A percentile compares a stretch with the other conserved stretches of the same genome.
Conservation (phyloP, 2,888 invertebrate genomes). For the Diabrotica balteata region DNA sequence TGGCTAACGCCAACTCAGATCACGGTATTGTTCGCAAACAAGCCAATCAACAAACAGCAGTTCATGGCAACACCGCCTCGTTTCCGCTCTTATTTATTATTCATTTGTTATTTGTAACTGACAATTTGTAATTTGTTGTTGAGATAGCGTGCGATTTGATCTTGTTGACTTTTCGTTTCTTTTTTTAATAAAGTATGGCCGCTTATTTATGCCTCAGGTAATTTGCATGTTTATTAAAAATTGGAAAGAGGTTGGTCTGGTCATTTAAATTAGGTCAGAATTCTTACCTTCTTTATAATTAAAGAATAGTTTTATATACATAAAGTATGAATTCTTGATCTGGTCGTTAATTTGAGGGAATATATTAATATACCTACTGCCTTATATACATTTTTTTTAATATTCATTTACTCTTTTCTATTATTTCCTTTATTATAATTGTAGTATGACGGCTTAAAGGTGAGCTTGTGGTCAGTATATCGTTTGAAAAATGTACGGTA, state of each 20-base stretch:
- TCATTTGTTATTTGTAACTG: slow-evolving; percentile 31
- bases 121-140: slow-evolving; percentile 39
- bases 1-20: slow-evolving; percentile 48
- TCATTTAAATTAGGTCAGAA: too few species aligned
- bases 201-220: slow-evolving; percentile 15
- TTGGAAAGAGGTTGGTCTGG: not conserved
- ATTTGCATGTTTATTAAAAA: slow-evolving; percentile 11
- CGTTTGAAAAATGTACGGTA: too few species aligned
- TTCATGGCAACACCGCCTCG: slow-evolving; percentile 35
- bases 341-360: too few species aligned
- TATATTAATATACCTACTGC: too few species aligned
- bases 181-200: slow-evolving; percentile 18
- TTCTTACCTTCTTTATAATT: too few species aligned
- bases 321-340: too few species aligned
- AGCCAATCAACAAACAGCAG: slow-evolving; percentile 31
- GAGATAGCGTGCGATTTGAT: slow-evolving; percentile 33
- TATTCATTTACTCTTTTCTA: too few species aligned
- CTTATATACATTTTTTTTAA: too few species aligned
- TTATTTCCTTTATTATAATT: too few species aligned
- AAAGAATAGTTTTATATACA: too few species aligned
- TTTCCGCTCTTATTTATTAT: slow-evolving; percentile 35
- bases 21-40: slow-evolving; percentile 38
- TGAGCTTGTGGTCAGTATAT: too few species aligned
- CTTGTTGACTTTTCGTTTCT: slow-evolving; percentile 21
- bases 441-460: too few species aligned